Evolutionary conservation across 2,797 vertebrate species (phyloP).

Genomic region (Dendrocincla fuliginosa): DNA sequence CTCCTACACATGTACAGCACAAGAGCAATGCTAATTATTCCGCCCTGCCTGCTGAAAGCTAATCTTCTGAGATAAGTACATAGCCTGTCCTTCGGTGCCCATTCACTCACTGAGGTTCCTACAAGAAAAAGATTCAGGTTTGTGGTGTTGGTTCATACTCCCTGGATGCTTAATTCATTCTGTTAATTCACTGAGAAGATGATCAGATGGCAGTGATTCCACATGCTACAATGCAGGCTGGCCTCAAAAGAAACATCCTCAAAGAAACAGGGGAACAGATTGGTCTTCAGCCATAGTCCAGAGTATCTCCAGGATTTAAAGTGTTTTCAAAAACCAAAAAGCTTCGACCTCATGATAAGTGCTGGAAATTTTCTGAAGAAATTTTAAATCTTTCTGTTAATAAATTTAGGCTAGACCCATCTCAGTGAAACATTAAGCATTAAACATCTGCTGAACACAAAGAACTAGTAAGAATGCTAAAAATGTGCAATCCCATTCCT

Average conservation of each 20-base stretch:
- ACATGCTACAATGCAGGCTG: rapidly evolving
- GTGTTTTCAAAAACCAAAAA: neutral
- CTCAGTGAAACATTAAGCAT: neutral
- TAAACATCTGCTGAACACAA: slow-evolving; percentile 13
- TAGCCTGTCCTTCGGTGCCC: neutral
- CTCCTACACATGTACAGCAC: neutral
- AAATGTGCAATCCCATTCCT: slow-evolving; percentile 16
- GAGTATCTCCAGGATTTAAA: neutral
- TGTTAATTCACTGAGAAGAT: neutral
- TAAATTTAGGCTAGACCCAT: neutral
- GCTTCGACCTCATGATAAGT: neutral
- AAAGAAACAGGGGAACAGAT: neutral
- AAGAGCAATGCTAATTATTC: neutral
- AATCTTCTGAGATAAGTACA: neutral
- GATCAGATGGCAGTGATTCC: neutral
- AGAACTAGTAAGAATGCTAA: slow-evolving; percentile 8
- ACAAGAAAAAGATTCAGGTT: neutral
- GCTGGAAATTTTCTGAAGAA: neutral
- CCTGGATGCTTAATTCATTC: neutral
- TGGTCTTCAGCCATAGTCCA: neutral
- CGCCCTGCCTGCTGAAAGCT: neutral
- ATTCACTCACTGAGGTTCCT: neutral
- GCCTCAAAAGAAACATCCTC: neutral
- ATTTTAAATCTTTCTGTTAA: neutral
- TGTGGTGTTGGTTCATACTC: neutral